Evolutionary conservation across 2,888 invertebrate genomes (phyloP), one percentile per base, ranked within the genome.

Genomic region (Hyposoter didymator): DNA sequence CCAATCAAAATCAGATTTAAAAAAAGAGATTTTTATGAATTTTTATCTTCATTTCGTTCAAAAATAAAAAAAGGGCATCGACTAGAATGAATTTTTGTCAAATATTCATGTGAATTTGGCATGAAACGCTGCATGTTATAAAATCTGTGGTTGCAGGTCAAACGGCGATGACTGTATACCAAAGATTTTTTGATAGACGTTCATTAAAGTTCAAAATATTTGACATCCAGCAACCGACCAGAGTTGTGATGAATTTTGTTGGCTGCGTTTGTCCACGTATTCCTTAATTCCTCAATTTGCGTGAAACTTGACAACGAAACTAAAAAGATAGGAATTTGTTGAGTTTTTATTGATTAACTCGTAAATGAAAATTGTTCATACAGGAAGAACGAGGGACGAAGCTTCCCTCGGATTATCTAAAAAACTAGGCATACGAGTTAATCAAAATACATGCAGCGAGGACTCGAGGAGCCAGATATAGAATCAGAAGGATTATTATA

Each of bases 401-500:
- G 14, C 28, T 28, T 12, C 5, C 28, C 4, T 7, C n/a, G n/a
- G n/a, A n/a, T n/a, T n/a, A n/a, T n/a, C n/a, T n/a, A n/a, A n/a
- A n/a, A n/a, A n/a, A n/a, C n/a, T 81, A 28, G 47, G 22, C 2
- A 10, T 12, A 78, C 72, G 59, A 72, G 55, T 49, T 32, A 79
- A 84, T 70, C 43, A n/a, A 74, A 75, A 64, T 52, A 32, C 47
- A 28, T 47, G 70, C n/a, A 47, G 49, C 32, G 35, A 62, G 43
- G 62, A 32, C 17, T 32, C 47, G 28, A 66, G n/a, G 19, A 32
- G 72, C 45, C 19, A 80, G 72, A 73, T 78, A 82, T 59, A 78
- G 14, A 28, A 35, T n/a, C 8, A 2, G n/a, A 8, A 47, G 39
- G 10, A 39, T 39, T 67, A 69, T 55, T 32, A 62, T 78, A 69